These are phyloP conservation scores for Drosophila austrosaltans DNA, from an alignment of 2,888 invertebrate species.

Conservation along the genomic window DNA sequence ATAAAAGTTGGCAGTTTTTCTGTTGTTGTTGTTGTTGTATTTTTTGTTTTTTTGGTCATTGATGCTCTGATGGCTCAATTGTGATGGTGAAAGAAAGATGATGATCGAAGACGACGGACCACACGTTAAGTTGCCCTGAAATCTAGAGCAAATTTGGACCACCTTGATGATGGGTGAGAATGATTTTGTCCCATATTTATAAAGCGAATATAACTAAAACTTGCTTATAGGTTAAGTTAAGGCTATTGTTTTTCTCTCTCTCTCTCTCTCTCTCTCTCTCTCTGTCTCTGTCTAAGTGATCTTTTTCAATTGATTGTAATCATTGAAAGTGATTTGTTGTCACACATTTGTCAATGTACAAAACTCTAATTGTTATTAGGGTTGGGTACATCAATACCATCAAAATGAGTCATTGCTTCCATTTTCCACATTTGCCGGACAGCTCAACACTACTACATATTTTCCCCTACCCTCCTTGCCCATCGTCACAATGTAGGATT, in stretches of 20 bases:
- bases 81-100: conserved; percentile 19
- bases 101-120: conserved; percentile 50
- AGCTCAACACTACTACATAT: conserved; percentile 56
- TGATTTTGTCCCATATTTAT: conserved; percentile 1
- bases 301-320: conserved; percentile 41
- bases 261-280: not conserved
- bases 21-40: not conserved
- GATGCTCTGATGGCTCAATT: conserved; percentile 74
- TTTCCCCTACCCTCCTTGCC: not conserved
- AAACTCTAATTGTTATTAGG: conserved; percentile 52
- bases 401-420: conserved; percentile 30
- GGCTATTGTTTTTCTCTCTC: too few species aligned
- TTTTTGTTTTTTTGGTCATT: conserved; percentile 43
- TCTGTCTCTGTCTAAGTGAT: not conserved
- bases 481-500: conserved; percentile 44
- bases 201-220: not conserved
- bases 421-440: conserved; percentile 30
- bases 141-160: conserved; percentile 50
- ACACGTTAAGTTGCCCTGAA: conserved; percentile 68
- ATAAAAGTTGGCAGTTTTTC: conserved; percentile 68
- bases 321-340: conserved; percentile 72
- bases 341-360: conserved; percentile 71
- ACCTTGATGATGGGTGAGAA: not conserved
- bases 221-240: too few species aligned
- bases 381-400: not conserved